A percentile compares a stretch with the other conserved stretches of the same genome.
phyloP scores from a whole-genome alignment of 1,140 invertebrate species.

The Cotesia typhae region DNA sequence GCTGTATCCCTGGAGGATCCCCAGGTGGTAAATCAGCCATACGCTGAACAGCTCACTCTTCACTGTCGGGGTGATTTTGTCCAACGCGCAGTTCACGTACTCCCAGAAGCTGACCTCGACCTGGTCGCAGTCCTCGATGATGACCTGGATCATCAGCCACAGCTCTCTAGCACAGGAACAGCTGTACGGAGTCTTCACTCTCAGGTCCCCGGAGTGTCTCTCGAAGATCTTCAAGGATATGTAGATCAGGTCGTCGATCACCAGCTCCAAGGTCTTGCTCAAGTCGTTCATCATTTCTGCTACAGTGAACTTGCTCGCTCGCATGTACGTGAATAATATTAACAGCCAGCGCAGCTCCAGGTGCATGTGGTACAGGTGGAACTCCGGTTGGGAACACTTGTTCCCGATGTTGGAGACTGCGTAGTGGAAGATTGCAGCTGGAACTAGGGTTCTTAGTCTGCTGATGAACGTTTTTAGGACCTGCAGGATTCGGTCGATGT shows the following conservation, averaged over 20 bases:
- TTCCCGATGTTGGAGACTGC: constrained; percentile 58
- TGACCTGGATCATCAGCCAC: constrained; percentile 61
- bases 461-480: constrained; percentile 51
- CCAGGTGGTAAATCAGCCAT: constrained; percentile 60
- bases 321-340: constrained; percentile 52
- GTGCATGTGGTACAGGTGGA: constrained; percentile 64
- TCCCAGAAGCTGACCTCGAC: constrained; percentile 54
- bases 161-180: constrained; percentile 64
- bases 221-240: constrained; percentile 56
- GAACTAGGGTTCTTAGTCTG: constrained; percentile 48
- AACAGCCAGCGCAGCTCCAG: constrained; percentile 63
- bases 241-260: constrained; percentile 57
- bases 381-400: constrained; percentile 59
- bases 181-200: constrained; percentile 57
- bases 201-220: constrained; percentile 50
- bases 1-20: constrained; percentile 56
- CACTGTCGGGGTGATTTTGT: constrained; percentile 48
- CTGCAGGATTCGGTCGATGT: constrained; percentile 49
- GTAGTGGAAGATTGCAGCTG: constrained; percentile 59
- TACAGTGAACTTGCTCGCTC: constrained; percentile 40
- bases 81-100: constrained; percentile 53
- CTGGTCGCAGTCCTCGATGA: constrained; percentile 45
- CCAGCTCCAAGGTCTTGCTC: constrained; percentile 44
- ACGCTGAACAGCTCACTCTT: constrained; percentile 59
- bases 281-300: constrained; percentile 47